Base-by-base conservation (phyloP, 2,797 vertebrate genomes). In the Scleropages formosus region DNA sequence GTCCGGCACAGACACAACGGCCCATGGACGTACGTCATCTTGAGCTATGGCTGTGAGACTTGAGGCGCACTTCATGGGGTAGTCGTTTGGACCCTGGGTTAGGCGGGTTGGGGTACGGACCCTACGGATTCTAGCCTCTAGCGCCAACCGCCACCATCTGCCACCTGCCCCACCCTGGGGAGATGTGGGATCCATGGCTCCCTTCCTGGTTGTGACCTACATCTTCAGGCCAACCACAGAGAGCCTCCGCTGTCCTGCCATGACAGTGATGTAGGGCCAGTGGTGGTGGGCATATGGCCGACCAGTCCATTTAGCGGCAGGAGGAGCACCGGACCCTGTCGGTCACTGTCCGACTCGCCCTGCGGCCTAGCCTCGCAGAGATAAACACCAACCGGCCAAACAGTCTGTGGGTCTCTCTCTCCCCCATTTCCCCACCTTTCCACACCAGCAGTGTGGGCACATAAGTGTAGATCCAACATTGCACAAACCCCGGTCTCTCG, bases 281-380 rank as follows among this genome's bases (percentile, higher is more conserved):
- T 82, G 85, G 88, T 84, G 80, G 81, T 83, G 89, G 88, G 90
- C 91, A 93, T 93, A 91, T 93, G 92, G 92, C 89, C 75, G 86
- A 87, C 84, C 87, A 88, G 90, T 89, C 90, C 90, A 93, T 93
- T 91, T 91, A 92, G 81, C 91, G 91, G 91, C 92, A 90, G 92
- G 91, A 80, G 80, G 83, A 86, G 86, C 82, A 83, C 87, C 88
- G 91, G 90, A 92, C 89, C 91, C 89, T 91, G 90, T 92, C 88
- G 88, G 90, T 91, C 90, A 92, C 89, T 92, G 91, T 91, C 87
- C 87, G 80, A 84, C 86, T 84, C 87, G 79, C 84, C 81, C 82
- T 79, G 72, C 85, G 82, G 86, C 84, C 84, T 75, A 49, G 77
- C 83, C 66, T 56, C 51, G 65, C 72, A 79, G 79, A 77, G 82